Conservation (phyloP, 2,797 vertebrate genomes). For the Steatocranus sp. region DNA sequence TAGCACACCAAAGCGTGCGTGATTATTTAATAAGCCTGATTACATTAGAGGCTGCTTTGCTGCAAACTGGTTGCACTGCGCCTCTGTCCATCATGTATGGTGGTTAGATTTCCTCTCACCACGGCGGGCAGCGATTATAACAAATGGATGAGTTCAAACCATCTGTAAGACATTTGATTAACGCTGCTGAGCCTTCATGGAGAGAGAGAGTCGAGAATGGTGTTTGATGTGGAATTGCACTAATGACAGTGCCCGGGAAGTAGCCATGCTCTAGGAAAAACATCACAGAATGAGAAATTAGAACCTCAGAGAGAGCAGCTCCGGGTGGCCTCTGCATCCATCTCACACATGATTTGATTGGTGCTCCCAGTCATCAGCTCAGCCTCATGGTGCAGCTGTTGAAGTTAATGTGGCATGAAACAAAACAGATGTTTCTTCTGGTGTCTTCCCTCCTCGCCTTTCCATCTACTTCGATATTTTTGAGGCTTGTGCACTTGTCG, state of each 20-base stretch:
- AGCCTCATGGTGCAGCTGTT: conserved; percentile 50
- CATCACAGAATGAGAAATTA: conserved; percentile 56
- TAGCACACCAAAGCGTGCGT: conserved; percentile 27
- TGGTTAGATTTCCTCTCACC: conserved; percentile 60
- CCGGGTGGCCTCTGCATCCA: conserved; percentile 62
- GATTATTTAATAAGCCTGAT: conserved; percentile 42
- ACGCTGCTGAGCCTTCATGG: conserved; percentile 44
- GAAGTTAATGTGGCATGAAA: conserved; percentile 67
- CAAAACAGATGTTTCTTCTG: conserved; percentile 70
- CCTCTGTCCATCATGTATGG: conserved; percentile 59
- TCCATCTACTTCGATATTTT: conserved; percentile 18
- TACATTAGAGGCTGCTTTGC: conserved; percentile 8
- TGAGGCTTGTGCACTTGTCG: conserved; percentile 15
- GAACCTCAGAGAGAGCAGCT: conserved; percentile 59
- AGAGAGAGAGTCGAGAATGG: conserved; percentile 20
- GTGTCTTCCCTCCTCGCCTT: conserved; percentile 39
- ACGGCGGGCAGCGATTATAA: conserved; percentile 68
- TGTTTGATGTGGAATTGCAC: conserved; percentile 59
- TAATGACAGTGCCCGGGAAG: conserved; percentile 60
- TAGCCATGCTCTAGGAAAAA: conserved; percentile 68
- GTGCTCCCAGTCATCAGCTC: conserved; percentile 64
- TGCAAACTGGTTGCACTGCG: conserved; percentile 59
- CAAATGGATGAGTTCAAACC: conserved; percentile 81
- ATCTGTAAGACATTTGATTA: conserved; percentile 81
- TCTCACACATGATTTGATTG: conserved; percentile 67